These are phyloP conservation scores for Aphelenchoides avenae DNA, from an alignment of 1,140 invertebrate genomes.

Conservation along the genomic window DNA sequence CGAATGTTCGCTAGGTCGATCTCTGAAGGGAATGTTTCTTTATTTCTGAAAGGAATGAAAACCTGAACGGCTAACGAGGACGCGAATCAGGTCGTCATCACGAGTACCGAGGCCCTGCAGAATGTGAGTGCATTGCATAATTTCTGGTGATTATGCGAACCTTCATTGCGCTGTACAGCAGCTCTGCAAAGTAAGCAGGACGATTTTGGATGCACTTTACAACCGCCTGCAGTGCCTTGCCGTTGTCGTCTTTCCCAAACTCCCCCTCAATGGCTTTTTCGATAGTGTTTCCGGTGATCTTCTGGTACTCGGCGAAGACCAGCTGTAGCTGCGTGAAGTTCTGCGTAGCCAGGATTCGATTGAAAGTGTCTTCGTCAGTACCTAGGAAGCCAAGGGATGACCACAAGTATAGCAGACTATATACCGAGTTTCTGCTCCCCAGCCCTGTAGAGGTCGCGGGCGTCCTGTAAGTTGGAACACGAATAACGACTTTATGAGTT, in stretches of 20 bases:
- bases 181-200: slow-evolving; percentile 84
- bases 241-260: slow-evolving; percentile 77
- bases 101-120: slow-evolving; percentile 61
- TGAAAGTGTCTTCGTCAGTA: slow-evolving; percentile 63
- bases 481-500: neutral
- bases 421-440: slow-evolving; percentile 63
- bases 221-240: slow-evolving; percentile 60
- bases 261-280: slow-evolving; percentile 79
- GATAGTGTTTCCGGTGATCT: slow-evolving; percentile 71
- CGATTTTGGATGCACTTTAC: slow-evolving; percentile 83
- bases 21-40: too few relatives aligned
- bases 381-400: too few relatives aligned
- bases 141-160: too few relatives aligned
- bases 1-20: slow-evolving; percentile 64
- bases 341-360: slow-evolving; percentile 53
- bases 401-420: too few relatives aligned
- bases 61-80: slow-evolving; percentile 62
- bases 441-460: slow-evolving; percentile 60
- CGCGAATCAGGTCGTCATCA: slow-evolving; percentile 62
- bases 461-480: slow-evolving; percentile 55
- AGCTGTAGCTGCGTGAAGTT: slow-evolving; percentile 66
- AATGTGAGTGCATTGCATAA: too few relatives aligned
- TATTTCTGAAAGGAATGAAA: too few relatives aligned
- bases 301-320: slow-evolving; percentile 70
- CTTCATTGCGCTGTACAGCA: slow-evolving; percentile 81